These are phyloP conservation scores for Gortyna flavago DNA, from an alignment of 2,888 invertebrate species.

Conservation along the genomic window DNA sequence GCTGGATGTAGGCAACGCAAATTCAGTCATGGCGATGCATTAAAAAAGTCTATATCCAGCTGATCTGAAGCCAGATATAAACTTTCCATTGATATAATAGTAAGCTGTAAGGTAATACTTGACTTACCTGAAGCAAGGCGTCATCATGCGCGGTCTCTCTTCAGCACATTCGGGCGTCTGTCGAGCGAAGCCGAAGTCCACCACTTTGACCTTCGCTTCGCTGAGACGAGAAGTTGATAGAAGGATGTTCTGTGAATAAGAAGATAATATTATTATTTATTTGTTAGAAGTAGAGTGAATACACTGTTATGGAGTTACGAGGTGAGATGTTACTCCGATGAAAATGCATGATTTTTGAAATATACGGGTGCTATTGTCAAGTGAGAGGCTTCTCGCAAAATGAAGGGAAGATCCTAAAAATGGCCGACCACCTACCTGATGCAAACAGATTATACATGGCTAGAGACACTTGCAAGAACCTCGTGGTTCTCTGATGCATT, in stretches of 20 bases:
- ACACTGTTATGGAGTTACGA: not conserved
- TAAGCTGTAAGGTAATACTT: not conserved
- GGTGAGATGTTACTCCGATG: not conserved
- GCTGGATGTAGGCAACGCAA: too few species aligned
- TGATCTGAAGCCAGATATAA: too few species aligned
- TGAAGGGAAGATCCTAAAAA: not conserved
- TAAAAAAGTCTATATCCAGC: too few species aligned
- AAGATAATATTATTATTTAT: not conserved
- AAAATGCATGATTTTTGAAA: not conserved
- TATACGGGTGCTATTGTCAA: not conserved
- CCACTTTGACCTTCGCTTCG: conserved; percentile 93
- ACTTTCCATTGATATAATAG: too few species aligned
- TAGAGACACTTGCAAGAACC: too few species aligned
- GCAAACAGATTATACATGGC: too few species aligned
- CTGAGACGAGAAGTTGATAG: conserved; percentile 76
- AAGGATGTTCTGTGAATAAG: conserved; percentile 84
- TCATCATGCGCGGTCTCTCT: conserved; percentile 87
- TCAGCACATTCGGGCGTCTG: conserved; percentile 78
- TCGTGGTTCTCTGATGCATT: too few species aligned
- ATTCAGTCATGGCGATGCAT: too few species aligned
- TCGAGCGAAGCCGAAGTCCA: conserved; percentile 99
- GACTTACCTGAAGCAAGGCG: conserved; percentile 95
- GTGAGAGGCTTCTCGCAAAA: not conserved
- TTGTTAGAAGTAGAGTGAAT: not conserved
- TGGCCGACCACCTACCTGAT: not conserved